Conservation (phyloP, 2,797 vertebrate genomes). For the Pyrrhura leucotis region DNA sequence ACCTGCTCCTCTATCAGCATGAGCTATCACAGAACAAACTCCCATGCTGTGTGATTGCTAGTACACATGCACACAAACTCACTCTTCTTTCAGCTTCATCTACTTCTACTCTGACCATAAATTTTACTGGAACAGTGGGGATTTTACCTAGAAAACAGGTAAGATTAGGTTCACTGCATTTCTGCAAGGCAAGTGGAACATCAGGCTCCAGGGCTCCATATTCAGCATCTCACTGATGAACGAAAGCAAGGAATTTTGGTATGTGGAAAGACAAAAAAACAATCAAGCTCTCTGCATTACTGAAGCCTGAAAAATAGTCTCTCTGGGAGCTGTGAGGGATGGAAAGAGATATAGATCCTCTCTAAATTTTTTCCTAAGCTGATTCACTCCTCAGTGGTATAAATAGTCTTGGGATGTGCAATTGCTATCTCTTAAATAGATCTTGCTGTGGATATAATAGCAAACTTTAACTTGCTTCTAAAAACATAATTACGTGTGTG, state of each 20-base stretch:
- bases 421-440: conserved; percentile 29
- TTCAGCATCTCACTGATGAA: background rate
- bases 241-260: background rate
- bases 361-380: background rate
- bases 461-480: background rate
- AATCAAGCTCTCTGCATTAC: background rate
- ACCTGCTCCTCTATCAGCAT: background rate
- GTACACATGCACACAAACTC: background rate
- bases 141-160: background rate
- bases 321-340: background rate
- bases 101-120: background rate
- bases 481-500: background rate
- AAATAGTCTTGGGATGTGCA: conserved; percentile 8
- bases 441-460: background rate
- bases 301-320: background rate
- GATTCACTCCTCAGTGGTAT: background rate
- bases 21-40: background rate
- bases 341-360: background rate
- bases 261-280: background rate
- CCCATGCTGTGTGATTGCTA: background rate
- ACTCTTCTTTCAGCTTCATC: background rate
- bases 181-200: background rate
- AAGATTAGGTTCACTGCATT: background rate
- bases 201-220: background rate
- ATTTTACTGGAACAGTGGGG: background rate